Evolutionary conservation across 2,113 vertebrate species (phyloP).

Genomic region (Sapajus apella): DNA sequence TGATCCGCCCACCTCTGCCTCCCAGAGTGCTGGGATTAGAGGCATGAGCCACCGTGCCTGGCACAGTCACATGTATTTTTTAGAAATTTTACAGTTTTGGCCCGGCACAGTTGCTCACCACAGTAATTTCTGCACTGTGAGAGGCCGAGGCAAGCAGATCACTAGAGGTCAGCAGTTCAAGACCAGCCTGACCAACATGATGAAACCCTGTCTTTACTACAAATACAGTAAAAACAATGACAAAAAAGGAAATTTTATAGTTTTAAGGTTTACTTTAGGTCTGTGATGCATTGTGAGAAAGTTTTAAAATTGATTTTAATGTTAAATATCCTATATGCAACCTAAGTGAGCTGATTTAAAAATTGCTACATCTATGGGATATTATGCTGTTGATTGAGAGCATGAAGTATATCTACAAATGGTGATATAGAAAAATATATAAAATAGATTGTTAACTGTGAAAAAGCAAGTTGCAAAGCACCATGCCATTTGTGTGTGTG

Average conservation of each 20-base stretch:
- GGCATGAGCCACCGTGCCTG: no score
- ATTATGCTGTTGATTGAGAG: neutral
- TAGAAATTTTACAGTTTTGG: no score
- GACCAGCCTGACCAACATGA: no score
- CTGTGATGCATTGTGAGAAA: neutral
- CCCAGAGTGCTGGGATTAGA: no score
- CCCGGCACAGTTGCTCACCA: no score
- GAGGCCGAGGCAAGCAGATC: no score
- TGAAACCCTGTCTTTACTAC: no score
- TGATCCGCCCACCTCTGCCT: no score
- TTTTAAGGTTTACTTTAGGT: neutral
- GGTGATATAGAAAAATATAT: neutral
- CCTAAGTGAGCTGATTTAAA: neutral
- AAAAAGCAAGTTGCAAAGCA: neutral
- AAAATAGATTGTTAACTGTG: neutral
- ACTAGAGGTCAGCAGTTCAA: no score
- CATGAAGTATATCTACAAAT: neutral
- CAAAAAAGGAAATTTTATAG: neutral
- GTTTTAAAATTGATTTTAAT: conserved; percentile 9
- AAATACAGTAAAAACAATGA: no score
- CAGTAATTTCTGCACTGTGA: no score
- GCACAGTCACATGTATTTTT: neutral
- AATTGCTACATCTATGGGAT: neutral
- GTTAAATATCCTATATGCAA: neutral
- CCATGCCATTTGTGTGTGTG: neutral